These are phyloP conservation scores for Melipona beecheii DNA, from an alignment of 2,888 invertebrate species.

Conservation along the genomic window DNA sequence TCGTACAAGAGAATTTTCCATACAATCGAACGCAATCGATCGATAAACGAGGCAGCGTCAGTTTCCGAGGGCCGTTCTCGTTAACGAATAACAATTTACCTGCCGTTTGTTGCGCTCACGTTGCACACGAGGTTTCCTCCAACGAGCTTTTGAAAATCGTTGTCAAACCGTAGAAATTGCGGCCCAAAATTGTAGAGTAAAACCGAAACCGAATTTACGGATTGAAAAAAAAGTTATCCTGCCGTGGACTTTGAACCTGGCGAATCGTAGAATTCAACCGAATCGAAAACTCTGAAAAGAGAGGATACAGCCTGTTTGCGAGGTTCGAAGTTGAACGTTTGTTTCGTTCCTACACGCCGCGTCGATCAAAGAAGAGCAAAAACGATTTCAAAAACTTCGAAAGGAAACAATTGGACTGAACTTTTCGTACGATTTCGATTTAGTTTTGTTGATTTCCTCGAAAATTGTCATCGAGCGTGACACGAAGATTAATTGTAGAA, in stretches of 20 bases:
- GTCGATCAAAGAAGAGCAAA: neutral
- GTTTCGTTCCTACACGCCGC: neutral
- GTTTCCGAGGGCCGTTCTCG: conserved; percentile 1
- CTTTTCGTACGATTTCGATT: neutral
- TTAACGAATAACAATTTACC: neutral
- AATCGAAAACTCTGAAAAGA: neutral
- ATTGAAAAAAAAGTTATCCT: neutral
- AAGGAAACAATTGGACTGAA: neutral
- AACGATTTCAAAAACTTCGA: neutral
- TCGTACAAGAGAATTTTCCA: conserved; percentile 13
- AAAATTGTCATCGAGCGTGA: too few species aligned
- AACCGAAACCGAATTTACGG: too few species aligned
- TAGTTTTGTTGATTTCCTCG: neutral
- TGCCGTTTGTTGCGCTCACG: neutral
- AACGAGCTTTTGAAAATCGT: neutral
- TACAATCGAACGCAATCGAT: conserved; percentile 36
- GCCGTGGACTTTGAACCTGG: neutral
- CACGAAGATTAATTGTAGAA: too few species aligned
- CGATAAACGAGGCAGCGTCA: conserved; percentile 10
- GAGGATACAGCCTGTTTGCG: too few species aligned
- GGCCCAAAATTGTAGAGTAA: neutral
- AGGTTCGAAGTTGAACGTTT: neutral
- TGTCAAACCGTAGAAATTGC: too few species aligned
- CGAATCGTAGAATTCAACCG: neutral
- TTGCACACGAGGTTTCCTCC: neutral